Conservation (phyloP, 1,140 invertebrate genomes). For the Zaprionus davidi region DNA sequence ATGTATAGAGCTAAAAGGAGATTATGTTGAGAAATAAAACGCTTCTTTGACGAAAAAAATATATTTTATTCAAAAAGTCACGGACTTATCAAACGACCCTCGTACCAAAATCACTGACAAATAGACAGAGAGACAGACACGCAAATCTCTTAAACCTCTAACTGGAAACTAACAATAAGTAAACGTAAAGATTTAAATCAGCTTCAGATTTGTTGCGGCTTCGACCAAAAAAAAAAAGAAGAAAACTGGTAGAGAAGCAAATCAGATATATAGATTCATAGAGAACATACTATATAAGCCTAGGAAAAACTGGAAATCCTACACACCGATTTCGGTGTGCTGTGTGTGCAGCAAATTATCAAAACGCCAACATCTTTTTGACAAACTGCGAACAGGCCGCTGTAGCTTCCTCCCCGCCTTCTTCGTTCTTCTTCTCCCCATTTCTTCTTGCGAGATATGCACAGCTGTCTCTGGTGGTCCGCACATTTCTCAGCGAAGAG, state of each 20-base stretch:
- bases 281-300: constrained; percentile 15
- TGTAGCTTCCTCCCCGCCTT: constrained; percentile 16
- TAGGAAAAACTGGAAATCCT: constrained; percentile 75
- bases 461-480: constrained; percentile 53
- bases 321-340: constrained; percentile 56
- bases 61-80: no score
- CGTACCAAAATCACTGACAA: constrained; percentile 17
- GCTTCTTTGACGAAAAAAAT: no score
- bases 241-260: constrained; percentile 19
- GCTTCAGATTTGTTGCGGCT: constrained; percentile 65
- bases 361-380: constrained; percentile 83
- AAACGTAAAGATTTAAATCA: constrained; percentile 77
- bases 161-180: constrained; percentile 74
- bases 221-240: constrained; percentile 21
- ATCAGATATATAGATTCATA: constrained; percentile 31
- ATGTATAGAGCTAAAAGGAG: no score
- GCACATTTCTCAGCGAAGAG: constrained; percentile 48
- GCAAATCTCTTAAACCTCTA: constrained; percentile 56
- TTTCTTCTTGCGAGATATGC: constrained; percentile 37
- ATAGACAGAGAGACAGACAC: constrained; percentile 23
- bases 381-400: constrained; percentile 72
- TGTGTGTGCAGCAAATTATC: constrained; percentile 71
- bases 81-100: no score
- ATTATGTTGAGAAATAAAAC: no score
- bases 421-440: constrained; percentile 1